Evolutionary conservation across 2,797 vertebrate species (phyloP).

Genomic region (Hapalemur alaotrensis): DNA sequence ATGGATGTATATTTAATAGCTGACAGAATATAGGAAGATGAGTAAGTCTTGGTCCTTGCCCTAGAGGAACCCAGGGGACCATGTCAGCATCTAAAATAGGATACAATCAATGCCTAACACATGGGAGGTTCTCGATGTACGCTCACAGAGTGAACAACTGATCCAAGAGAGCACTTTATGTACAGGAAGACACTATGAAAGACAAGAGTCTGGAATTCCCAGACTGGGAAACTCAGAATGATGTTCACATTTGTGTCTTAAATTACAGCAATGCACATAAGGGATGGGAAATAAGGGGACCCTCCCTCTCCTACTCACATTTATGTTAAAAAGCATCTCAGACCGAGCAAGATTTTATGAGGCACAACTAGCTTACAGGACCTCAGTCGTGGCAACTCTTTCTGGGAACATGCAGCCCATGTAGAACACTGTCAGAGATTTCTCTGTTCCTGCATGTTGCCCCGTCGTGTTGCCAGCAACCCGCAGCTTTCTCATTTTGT

Average conservation of each 20-base stretch:
- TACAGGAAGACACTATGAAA: neutral
- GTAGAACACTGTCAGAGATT: neutral
- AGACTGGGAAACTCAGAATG: neutral
- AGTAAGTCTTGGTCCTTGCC: neutral
- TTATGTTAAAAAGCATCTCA: neutral
- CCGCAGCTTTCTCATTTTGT: neutral
- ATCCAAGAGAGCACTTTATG: neutral
- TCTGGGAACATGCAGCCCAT: fast-evolving
- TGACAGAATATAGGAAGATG: neutral
- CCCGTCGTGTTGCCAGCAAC: neutral
- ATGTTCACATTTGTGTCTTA: neutral
- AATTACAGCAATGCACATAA: neutral
- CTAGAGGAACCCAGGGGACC: neutral
- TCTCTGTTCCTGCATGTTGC: neutral
- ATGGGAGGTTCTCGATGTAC: fast-evolving
- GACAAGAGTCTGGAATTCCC: neutral
- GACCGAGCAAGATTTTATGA: fast-evolving
- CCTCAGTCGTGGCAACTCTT: neutral
- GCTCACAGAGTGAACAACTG: neutral
- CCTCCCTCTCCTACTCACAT: neutral
- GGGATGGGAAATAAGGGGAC: neutral
- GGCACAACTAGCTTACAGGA: neutral
- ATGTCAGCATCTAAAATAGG: neutral
- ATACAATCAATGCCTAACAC: neutral
- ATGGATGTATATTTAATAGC: neutral